A percentile compares a stretch with the other conserved stretches of the same genome.
These are phyloP conservation scores for Mastacembelus armatus DNA, from an alignment of 2,797 vertebrate genomes.

Conservation along the genomic window DNA sequence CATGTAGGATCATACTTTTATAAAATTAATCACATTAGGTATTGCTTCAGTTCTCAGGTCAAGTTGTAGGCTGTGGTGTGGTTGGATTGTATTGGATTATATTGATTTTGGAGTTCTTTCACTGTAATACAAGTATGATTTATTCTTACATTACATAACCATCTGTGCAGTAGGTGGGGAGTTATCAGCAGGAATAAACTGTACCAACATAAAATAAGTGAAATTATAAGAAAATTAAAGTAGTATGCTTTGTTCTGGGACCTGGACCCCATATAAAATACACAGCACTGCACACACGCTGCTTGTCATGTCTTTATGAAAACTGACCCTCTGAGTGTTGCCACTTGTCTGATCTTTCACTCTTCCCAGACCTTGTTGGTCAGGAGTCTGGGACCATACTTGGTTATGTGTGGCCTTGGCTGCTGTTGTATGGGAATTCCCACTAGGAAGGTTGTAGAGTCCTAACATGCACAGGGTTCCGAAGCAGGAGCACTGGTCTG, in stretches of 20 bases:
- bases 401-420: constrained; percentile 22
- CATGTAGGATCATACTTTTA: background rate
- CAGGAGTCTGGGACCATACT: constrained; percentile 47
- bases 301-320: constrained; percentile 36
- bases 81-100: constrained; percentile 1
- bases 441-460: constrained; percentile 37
- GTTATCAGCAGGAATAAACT: constrained; percentile 7
- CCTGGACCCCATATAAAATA: background rate
- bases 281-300: constrained; percentile 17
- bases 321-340: constrained; percentile 33
- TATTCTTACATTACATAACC: constrained; percentile 7
- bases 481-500: constrained; percentile 8
- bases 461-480: constrained; percentile 29
- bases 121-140: background rate
- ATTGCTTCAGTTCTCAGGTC: background rate
- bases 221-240: constrained; percentile 9
- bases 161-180: constrained; percentile 19
- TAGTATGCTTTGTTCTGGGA: background rate
- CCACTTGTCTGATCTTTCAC: constrained; percentile 50
- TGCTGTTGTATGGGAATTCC: constrained; percentile 62
- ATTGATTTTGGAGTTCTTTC: background rate
- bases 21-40: background rate
- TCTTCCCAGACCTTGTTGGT: constrained; percentile 43
- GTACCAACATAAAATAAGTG: constrained; percentile 1
- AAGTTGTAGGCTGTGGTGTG: background rate